Conservation (phyloP, 2,113 vertebrate genomes). For the Lathamus discolor region DNA sequence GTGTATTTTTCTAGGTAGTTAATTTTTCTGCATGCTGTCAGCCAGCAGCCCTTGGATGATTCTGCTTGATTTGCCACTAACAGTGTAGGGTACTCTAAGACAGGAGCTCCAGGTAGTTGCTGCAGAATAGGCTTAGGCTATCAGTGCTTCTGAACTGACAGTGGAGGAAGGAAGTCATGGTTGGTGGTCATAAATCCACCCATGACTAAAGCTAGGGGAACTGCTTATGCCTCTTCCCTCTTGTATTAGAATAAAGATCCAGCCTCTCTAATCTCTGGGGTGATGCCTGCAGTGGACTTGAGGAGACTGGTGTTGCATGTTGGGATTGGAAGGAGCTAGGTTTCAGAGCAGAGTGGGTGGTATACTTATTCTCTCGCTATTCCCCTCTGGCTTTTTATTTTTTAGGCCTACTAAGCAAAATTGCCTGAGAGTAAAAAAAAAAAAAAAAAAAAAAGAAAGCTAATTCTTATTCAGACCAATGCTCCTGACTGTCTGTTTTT, state of each 20-base stretch:
- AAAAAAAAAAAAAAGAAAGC: not conserved
- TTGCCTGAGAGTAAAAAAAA: not conserved
- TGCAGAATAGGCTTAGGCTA: not conserved
- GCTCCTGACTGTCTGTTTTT: not conserved
- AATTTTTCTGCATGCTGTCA: not conserved
- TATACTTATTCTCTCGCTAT: not conserved
- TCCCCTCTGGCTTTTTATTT: not conserved
- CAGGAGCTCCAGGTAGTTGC: not conserved
- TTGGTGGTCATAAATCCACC: not conserved
- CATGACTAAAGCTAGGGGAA: not conserved
- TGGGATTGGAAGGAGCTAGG: not conserved
- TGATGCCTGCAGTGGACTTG: not conserved
- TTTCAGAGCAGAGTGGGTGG: not conserved
- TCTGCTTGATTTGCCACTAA: not conserved
- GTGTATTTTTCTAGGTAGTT: not conserved
- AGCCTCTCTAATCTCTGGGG: not conserved
- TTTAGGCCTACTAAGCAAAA: not conserved
- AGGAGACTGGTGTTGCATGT: not conserved
- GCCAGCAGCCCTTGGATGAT: not conserved
- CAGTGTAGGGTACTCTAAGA: not conserved
- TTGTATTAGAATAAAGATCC: not conserved
- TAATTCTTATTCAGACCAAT: constrained; percentile 25
- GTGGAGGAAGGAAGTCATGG: not conserved
- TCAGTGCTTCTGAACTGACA: not conserved
- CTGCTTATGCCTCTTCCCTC: not conserved